These are phyloP conservation scores for Squalus acanthias DNA, from an alignment of 2,797 vertebrate species.

Conservation along the genomic window DNA sequence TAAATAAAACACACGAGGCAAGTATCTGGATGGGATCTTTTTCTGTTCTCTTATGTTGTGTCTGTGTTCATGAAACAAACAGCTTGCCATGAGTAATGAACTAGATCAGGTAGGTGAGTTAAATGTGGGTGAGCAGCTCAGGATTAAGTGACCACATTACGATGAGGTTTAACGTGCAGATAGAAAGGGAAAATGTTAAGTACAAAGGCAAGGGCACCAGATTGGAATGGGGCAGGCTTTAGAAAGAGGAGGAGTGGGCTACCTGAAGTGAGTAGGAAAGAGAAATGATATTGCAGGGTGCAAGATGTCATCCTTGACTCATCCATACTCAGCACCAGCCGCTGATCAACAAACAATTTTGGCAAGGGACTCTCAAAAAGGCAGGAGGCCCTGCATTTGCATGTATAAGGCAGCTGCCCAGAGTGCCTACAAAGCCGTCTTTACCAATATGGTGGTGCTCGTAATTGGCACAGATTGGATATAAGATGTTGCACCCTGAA, in stretches of 20 bases:
- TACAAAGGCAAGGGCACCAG: background rate
- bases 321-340: background rate
- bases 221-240: no score
- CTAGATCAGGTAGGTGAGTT: background rate
- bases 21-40: background rate
- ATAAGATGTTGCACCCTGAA: no score
- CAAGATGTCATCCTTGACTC: background rate
- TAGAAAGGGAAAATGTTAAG: background rate
- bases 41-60: background rate
- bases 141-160: background rate
- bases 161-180: background rate
- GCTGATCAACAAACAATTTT: background rate
- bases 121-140: background rate
- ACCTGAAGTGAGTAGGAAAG: background rate
- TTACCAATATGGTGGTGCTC: no score
- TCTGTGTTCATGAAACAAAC: background rate
- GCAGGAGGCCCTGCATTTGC: background rate
- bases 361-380: background rate
- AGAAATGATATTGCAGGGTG: background rate
- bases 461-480: no score
- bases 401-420: background rate
- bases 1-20: background rate
- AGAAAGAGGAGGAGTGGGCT: background rate
- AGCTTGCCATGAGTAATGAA: background rate
- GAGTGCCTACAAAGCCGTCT: no score